These are phyloP conservation scores for Taenaris catops DNA, from an alignment of 2,888 invertebrate genomes.

Conservation along the genomic window DNA sequence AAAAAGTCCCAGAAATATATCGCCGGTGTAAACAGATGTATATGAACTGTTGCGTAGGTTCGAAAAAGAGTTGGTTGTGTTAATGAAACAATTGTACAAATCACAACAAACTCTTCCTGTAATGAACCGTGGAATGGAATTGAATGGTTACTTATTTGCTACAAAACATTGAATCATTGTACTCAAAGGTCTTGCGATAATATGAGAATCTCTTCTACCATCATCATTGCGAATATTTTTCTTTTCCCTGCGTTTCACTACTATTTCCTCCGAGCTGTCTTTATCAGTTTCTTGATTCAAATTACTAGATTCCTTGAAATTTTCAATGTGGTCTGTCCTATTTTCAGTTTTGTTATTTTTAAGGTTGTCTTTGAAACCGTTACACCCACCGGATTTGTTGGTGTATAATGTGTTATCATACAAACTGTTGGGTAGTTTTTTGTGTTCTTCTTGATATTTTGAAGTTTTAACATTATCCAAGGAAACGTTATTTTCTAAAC, in stretches of 20 bases:
- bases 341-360: constrained; percentile 28
- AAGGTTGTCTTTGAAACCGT: constrained; percentile 21
- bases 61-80: too few species aligned
- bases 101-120: too few species aligned
- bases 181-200: constrained; percentile 66
- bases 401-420: constrained; percentile 59
- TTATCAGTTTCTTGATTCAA: constrained; percentile 30
- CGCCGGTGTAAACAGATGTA: too few species aligned
- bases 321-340: constrained; percentile 23
- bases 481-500: constrained; percentile 24
- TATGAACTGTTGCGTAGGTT: too few species aligned
- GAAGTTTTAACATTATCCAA: constrained; percentile 32
- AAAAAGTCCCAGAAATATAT: too few species aligned
- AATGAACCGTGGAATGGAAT: too few species aligned
- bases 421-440: constrained; percentile 42
- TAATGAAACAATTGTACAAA: too few species aligned
- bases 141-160: too few species aligned
- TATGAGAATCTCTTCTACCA: constrained; percentile 71
- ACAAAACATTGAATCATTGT: too few species aligned
- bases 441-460: constrained; percentile 35
- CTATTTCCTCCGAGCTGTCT: constrained; percentile 48
- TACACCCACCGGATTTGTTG: constrained; percentile 36
- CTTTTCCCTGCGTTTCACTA: constrained; percentile 65
- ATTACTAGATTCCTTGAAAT: constrained; percentile 22
- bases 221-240: constrained; percentile 57